phyloP scores from a whole-genome alignment of 1,140 invertebrate genomes.

The Drosophila tani region DNA sequence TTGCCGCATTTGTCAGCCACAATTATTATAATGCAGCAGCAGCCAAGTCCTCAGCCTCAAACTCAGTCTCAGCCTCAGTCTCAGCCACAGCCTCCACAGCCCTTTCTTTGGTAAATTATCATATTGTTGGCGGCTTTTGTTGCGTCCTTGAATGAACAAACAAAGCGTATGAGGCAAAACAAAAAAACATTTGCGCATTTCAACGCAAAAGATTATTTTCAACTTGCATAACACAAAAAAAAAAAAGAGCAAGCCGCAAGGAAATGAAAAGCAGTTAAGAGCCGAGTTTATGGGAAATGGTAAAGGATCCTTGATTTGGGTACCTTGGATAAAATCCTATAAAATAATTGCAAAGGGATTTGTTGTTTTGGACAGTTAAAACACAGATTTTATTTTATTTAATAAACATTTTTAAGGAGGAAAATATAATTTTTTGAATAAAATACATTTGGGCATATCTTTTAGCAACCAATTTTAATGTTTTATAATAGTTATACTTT shows the following conservation, averaged over 20 bases:
- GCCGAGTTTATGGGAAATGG: not conserved
- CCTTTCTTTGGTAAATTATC: constrained; percentile 62
- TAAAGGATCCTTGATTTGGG: not conserved
- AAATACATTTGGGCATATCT: no score
- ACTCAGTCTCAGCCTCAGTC: not conserved
- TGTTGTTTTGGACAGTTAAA: not conserved
- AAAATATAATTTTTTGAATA: no score
- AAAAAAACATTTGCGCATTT: constrained; percentile 75
- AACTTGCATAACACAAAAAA: constrained; percentile 48
- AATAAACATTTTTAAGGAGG: no score
- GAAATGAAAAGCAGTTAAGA: constrained; percentile 35
- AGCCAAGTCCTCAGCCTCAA: constrained; percentile 36
- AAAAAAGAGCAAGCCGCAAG: constrained; percentile 23
- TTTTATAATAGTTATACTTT: not conserved
- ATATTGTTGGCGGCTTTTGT: constrained; percentile 72
- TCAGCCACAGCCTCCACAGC: constrained; percentile 9
- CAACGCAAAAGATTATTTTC: constrained; percentile 69
- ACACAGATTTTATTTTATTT: no score
- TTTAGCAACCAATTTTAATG: no score
- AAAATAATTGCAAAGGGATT: not conserved
- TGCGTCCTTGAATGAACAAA: constrained; percentile 69
- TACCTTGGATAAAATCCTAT: constrained; percentile 3
- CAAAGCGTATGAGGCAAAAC: constrained; percentile 52
- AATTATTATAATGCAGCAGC: constrained; percentile 73
- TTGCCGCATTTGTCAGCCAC: constrained; percentile 75